Conservation (phyloP, 2,113 vertebrate genomes). For the Haemorhous mexicanus region DNA sequence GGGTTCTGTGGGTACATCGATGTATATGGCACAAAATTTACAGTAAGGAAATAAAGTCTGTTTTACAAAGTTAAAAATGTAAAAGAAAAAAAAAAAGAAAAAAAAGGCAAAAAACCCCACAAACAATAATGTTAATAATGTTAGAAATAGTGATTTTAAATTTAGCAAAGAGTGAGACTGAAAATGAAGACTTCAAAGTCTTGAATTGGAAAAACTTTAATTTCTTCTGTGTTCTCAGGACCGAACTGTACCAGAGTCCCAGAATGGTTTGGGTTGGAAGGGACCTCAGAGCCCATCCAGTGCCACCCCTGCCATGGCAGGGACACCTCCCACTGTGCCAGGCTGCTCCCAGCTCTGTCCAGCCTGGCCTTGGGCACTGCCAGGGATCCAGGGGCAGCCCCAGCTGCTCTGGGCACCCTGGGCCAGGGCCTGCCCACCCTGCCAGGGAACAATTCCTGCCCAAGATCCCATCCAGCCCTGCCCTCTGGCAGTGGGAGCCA, state of each 20-base stretch:
- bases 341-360: not conserved
- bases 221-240: not conserved
- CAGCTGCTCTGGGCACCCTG: too few relatives aligned
- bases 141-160: not conserved
- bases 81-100: not conserved
- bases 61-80: not conserved
- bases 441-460: too few relatives aligned
- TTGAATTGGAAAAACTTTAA: not conserved
- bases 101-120: not conserved
- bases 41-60: conserved; percentile 21
- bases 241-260: not conserved
- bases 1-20: conserved; percentile 35
- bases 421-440: too few relatives aligned
- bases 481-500: not conserved
- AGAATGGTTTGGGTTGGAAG: not conserved
- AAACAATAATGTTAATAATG: too few relatives aligned
- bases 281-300: rapidly evolving
- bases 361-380: not conserved
- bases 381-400: not conserved
- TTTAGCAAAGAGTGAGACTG: not conserved
- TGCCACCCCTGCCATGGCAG: not conserved
- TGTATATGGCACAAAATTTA: conserved; percentile 59
- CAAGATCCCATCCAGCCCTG: too few relatives aligned
- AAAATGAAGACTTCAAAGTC: not conserved
- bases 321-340: not conserved